Evolutionary conservation across 2,113 vertebrate genomes (phyloP).

Genomic region (Kryptolebias marmoratus): DNA sequence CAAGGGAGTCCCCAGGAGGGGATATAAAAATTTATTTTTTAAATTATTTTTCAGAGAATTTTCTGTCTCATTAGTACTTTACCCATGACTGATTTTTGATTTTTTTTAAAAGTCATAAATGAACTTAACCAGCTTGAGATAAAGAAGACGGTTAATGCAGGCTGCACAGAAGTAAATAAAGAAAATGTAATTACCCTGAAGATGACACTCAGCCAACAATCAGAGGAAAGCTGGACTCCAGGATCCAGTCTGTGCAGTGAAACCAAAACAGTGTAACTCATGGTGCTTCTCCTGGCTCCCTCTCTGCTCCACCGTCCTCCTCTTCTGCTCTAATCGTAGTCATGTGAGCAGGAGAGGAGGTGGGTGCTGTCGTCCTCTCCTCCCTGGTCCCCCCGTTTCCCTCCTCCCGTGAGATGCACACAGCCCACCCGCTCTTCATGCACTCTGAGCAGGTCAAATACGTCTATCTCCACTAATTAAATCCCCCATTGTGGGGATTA

Average conservation of each 20-base stretch:
- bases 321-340: constrained; percentile 70
- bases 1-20: too few relatives aligned
- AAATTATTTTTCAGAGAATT: too few relatives aligned
- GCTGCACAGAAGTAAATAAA: constrained; percentile 2
- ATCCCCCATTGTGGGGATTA: constrained; percentile 33
- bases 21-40: too few relatives aligned
- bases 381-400: constrained; percentile 26
- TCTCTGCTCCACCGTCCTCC: constrained; percentile 45
- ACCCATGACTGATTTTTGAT: background rate
- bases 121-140: background rate
- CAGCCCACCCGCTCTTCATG: constrained; percentile 43
- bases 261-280: constrained; percentile 40
- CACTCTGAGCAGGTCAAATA: constrained; percentile 17
- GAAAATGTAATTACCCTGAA: constrained; percentile 49
- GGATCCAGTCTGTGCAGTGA: constrained; percentile 23
- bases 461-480: constrained; percentile 50
- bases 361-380: constrained; percentile 38
- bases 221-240: constrained; percentile 12
- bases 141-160: background rate
- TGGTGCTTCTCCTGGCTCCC: constrained; percentile 29
- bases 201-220: constrained; percentile 3
- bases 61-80: too few relatives aligned
- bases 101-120: background rate
- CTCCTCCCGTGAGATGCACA: constrained; percentile 23
- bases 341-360: constrained; percentile 73